These are phyloP conservation scores for Hepsetus odoe DNA, from an alignment of 2,113 vertebrate species.

Conservation along the genomic window DNA sequence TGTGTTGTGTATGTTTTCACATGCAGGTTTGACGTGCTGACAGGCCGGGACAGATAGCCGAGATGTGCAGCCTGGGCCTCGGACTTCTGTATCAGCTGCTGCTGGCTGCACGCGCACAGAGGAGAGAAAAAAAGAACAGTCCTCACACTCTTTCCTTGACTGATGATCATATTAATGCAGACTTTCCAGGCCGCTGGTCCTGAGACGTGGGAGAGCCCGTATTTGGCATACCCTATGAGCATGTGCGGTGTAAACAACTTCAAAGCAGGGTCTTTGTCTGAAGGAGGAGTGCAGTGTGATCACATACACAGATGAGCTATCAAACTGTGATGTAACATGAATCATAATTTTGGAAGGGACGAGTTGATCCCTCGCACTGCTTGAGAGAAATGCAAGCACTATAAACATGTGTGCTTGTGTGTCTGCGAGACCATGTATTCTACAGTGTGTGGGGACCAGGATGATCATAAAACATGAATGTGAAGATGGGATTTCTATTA, in stretches of 20 bases:
- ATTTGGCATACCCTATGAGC: slow-evolving; percentile 18
- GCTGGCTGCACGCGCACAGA: slow-evolving; percentile 63
- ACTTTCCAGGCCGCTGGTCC: slow-evolving; percentile 27
- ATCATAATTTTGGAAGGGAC: slow-evolving; percentile 44
- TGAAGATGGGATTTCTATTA: too few relatives aligned
- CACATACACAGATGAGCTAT: slow-evolving; percentile 37
- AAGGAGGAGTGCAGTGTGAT: slow-evolving; percentile 33
- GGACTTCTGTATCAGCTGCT: slow-evolving; percentile 66
- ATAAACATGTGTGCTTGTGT: slow-evolving; percentile 59
- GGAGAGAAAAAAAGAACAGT: slow-evolving; percentile 40
- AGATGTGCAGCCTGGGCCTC: slow-evolving; percentile 66
- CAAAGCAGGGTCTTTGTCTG: slow-evolving; percentile 29
- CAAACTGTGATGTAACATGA: slow-evolving; percentile 47
- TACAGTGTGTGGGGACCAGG: too few relatives aligned
- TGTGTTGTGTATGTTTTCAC: slow-evolving; percentile 77
- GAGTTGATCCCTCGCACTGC: slow-evolving; percentile 25
- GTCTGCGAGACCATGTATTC: slow-evolving; percentile 65
- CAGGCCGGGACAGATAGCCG: slow-evolving; percentile 72
- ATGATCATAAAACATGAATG: too few relatives aligned
- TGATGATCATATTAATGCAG: slow-evolving; percentile 23
- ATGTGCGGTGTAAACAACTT: slow-evolving; percentile 29
- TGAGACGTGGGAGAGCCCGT: slow-evolving; percentile 15
- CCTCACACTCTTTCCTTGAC: slow-evolving; percentile 38
- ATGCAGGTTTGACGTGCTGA: slow-evolving; percentile 77
- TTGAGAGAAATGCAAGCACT: slow-evolving; percentile 38